A percentile compares a stretch with the other conserved stretches of the same genome.
These are phyloP conservation scores for Philereme transversata DNA, from an alignment of 2,888 invertebrate genomes.

Conservation along the genomic window DNA sequence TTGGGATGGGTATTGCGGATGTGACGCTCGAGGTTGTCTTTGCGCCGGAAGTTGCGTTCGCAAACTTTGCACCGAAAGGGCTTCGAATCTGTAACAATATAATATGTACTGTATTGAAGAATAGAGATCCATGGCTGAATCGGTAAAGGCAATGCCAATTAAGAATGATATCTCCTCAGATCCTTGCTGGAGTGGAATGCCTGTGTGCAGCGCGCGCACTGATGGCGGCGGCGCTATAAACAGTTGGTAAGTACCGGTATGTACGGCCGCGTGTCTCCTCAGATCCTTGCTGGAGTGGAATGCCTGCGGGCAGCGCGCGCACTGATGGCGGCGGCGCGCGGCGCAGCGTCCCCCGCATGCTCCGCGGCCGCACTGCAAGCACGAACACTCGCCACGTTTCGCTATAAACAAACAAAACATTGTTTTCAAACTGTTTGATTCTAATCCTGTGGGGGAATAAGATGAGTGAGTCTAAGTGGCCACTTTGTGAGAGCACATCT, in stretches of 20 bases:
- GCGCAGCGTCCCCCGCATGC: conserved; percentile 37
- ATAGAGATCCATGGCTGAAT: too few relatives aligned
- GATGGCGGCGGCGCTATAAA: conserved; percentile 66
- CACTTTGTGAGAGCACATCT: too few relatives aligned
- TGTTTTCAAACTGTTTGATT: too few relatives aligned
- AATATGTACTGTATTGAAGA: too few relatives aligned
- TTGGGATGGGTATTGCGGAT: conserved; percentile 89
- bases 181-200: conserved; percentile 88
- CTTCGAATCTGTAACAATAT: conserved; percentile 80
- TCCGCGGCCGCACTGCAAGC: conserved; percentile 44
- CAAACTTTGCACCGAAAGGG: conserved; percentile 89
- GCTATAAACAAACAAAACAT: conserved; percentile 33
- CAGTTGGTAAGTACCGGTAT: conserved; percentile 81
- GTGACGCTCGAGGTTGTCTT: conserved; percentile 91
- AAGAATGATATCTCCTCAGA: too few relatives aligned
- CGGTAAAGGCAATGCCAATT: too few relatives aligned
- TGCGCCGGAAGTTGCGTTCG: conserved; percentile 87
- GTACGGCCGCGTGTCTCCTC: conserved; percentile 87
- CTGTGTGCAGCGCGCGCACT: conserved; percentile 87
- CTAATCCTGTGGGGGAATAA: too few relatives aligned
- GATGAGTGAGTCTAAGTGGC: too few relatives aligned
- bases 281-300: conserved; percentile 88
- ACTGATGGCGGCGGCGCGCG: conserved; percentile 78
- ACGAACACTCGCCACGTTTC: conserved; percentile 44
- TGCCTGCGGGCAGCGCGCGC: conserved; percentile 86